Evolutionary conservation across 2,888 invertebrate species (phyloP).

Genomic region (Spodoptera picta): DNA sequence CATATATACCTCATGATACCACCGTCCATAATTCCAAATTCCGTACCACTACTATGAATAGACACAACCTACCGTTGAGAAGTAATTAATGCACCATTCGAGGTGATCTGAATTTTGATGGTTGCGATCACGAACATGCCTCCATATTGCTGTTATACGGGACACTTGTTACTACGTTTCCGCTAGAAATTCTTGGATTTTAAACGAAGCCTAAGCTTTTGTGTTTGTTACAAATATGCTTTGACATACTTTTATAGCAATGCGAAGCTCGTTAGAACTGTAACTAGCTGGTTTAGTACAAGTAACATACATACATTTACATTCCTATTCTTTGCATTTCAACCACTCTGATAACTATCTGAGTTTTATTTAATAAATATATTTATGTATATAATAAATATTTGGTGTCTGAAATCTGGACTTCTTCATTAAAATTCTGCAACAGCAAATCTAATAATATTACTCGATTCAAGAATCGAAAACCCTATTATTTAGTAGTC

Average conservation of each 20-base stretch:
- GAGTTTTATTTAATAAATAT: no score
- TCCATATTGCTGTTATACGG: slow-evolving; percentile 45
- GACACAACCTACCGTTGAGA: slow-evolving; percentile 48
- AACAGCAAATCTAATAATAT: no score
- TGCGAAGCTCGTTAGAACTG: slow-evolving; percentile 5
- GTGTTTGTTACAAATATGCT: slow-evolving; percentile 26
- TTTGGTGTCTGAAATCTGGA: no score
- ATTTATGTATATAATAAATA: no score
- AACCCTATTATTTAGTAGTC: no score
- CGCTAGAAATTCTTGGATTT: slow-evolving; percentile 37
- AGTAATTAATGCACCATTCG: slow-evolving; percentile 50
- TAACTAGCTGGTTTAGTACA: slow-evolving; percentile 9
- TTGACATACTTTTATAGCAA: slow-evolving; percentile 24
- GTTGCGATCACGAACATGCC: slow-evolving; percentile 47
- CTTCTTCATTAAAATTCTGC: neutral
- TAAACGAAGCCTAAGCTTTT: slow-evolving; percentile 18
- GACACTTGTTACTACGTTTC: slow-evolving; percentile 29
- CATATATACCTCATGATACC: no score
- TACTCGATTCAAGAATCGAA: no score
- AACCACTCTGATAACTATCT: no score
- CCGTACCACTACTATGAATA: no score
- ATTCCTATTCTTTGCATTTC: no score
- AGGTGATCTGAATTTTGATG: slow-evolving; percentile 56
- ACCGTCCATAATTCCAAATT: no score
- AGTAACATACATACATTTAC: neutral